These are phyloP conservation scores for Aplysia californica DNA, from an alignment of 1,140 invertebrate genomes.

Conservation along the genomic window DNA sequence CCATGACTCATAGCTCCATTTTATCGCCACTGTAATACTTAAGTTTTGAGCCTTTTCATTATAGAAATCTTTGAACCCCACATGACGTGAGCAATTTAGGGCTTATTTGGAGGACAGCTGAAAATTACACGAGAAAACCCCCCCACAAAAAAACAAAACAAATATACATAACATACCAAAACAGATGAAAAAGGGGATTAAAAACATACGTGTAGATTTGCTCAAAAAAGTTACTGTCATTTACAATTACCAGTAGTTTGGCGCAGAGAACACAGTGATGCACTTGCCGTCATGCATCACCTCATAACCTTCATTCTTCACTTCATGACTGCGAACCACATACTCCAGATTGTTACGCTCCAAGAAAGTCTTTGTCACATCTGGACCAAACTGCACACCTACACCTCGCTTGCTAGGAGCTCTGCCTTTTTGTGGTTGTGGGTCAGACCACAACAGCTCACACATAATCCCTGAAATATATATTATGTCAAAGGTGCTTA, in stretches of 20 bases:
- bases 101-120: not conserved
- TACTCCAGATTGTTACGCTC: constrained; percentile 90
- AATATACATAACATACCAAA: not conserved
- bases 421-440: constrained; percentile 86
- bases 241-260: constrained; percentile 92
- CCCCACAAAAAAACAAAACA: not conserved
- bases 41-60: no score
- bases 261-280: constrained; percentile 81
- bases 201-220: not conserved
- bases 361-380: constrained; percentile 91
- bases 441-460: constrained; percentile 98
- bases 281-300: constrained; percentile 85
- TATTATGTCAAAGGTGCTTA: no score
- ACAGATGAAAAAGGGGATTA: not conserved
- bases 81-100: no score
- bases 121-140: not conserved
- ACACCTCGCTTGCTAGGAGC: constrained; percentile 96
- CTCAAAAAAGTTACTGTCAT: not conserved
- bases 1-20: no score
- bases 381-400: constrained; percentile 98
- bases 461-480: constrained; percentile 91
- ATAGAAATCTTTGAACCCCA: no score
- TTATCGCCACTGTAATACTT: no score
- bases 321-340: constrained; percentile 96
- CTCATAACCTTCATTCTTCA: constrained; percentile 97